Conservation (phyloP, 2,797 vertebrate genomes). For the Cetoscarus ocellatus region DNA sequence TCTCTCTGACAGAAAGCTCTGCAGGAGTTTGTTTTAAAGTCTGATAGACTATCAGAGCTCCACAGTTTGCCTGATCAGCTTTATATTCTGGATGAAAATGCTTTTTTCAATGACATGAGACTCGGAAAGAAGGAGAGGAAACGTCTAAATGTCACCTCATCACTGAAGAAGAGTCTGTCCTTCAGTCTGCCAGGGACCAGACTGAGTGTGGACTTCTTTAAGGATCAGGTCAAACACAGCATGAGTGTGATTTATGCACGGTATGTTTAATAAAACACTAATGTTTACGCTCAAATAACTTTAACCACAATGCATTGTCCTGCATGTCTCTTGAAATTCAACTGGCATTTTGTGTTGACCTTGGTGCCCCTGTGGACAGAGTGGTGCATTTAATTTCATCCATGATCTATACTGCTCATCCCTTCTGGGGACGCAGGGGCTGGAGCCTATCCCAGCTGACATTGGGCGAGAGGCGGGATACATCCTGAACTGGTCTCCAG, state of each 20-base stretch:
- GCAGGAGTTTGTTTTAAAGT: constrained; percentile 79
- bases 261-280: neutral
- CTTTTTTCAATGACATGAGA: constrained; percentile 85
- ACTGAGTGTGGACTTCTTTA: constrained; percentile 86
- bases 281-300: neutral
- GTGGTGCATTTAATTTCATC: too few species aligned
- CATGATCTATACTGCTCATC: too few species aligned
- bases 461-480: too few species aligned
- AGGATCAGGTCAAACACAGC: constrained; percentile 78
- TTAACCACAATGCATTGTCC: neutral
- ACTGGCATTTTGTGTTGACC: neutral
- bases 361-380: too few species aligned
- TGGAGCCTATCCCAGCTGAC: too few species aligned
- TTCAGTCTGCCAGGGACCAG: constrained; percentile 84
- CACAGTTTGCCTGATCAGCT: constrained; percentile 79
- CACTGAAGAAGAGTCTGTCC: constrained; percentile 76
- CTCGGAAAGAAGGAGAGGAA: constrained; percentile 82
- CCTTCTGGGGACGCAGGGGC: too few species aligned
- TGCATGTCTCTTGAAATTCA: neutral
- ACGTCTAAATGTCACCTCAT: constrained; percentile 71
- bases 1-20: constrained; percentile 76
- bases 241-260: neutral
- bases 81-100: constrained; percentile 84
- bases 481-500: too few species aligned
- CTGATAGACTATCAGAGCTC: constrained; percentile 75